Percentiles rank a stretch among this genome's conserved stretches.
Evolutionary conservation across 2,888 invertebrate species (phyloP).

Genomic region (Ptychoptera albimana): DNA sequence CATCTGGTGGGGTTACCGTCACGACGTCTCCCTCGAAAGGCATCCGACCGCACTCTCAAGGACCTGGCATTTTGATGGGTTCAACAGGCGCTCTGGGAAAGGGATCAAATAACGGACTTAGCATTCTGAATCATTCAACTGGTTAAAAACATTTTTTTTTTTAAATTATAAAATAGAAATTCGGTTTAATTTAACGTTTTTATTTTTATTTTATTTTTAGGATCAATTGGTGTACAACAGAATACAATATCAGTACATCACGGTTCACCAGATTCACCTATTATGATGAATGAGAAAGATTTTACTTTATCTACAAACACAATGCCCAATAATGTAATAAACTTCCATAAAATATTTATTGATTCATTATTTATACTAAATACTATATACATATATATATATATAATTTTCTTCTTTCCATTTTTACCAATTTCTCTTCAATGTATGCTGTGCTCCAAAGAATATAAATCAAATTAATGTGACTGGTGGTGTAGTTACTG

Average conservation of each 20-base stretch:
- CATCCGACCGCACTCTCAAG: slow-evolving; percentile 36
- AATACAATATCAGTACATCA: slow-evolving; percentile 30
- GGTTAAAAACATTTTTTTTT: slow-evolving; percentile 15
- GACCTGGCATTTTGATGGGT: slow-evolving; percentile 32
- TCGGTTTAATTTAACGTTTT: background rate
- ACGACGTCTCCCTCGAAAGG: slow-evolving; percentile 37
- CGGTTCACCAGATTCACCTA: slow-evolving; percentile 27
- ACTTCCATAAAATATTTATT: no score
- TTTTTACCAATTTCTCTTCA: no score
- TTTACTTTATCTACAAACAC: slow-evolving; percentile 23
- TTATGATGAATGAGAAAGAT: slow-evolving; percentile 15
- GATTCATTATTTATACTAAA: no score
- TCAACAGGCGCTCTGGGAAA: slow-evolving; percentile 27
- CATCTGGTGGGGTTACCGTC: slow-evolving; percentile 44
- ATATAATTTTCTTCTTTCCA: background rate
- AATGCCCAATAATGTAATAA: slow-evolving; percentile 13
- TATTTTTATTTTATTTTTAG: slow-evolving; percentile 9
- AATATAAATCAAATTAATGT: slow-evolving; percentile 32
- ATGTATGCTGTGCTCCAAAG: no score
- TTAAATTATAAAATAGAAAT: background rate
- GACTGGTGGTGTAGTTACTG: slow-evolving; percentile 46
- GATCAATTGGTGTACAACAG: slow-evolving; percentile 26
- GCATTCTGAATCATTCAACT: slow-evolving; percentile 28
- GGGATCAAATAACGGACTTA: slow-evolving; percentile 23
- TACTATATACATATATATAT: no score